Evolutionary conservation across 2,113 vertebrate species (phyloP).

Genomic region (Henicopernis longicauda): DNA sequence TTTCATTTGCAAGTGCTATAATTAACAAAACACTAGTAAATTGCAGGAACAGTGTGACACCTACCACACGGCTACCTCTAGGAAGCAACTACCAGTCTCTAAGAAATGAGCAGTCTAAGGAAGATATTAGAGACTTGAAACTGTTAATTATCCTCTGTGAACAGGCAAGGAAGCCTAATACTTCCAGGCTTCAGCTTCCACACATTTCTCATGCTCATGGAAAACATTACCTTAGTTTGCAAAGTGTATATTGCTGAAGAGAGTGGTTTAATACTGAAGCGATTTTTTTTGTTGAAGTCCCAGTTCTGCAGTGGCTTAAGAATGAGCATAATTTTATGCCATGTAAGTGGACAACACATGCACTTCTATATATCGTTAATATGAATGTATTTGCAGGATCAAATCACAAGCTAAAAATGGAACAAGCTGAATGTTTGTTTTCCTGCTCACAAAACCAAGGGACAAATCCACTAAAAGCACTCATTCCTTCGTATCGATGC

Average conservation of each 20-base stretch:
- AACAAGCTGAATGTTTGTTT: not conserved
- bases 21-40: not conserved
- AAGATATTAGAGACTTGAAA: not conserved
- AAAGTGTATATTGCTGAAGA: not conserved
- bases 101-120: not conserved
- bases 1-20: not conserved
- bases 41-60: not conserved
- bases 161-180: not conserved
- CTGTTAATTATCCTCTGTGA: not conserved
- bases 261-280: not conserved
- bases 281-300: not conserved
- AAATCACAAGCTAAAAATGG: not conserved
- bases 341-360: not conserved
- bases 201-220: not conserved
- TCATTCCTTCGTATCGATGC: accelerated
- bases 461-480: not conserved
- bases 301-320: not conserved
- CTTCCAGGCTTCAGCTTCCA: not conserved
- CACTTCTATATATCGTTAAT: too few relatives aligned
- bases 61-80: not conserved
- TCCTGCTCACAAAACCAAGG: not conserved
- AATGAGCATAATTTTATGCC: not conserved
- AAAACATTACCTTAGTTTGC: not conserved
- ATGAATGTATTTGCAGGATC: not conserved
- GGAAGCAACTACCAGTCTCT: not conserved